phyloP scores from a whole-genome alignment of 2,797 vertebrate species.

The Heteromormyrus szaboi region DNA sequence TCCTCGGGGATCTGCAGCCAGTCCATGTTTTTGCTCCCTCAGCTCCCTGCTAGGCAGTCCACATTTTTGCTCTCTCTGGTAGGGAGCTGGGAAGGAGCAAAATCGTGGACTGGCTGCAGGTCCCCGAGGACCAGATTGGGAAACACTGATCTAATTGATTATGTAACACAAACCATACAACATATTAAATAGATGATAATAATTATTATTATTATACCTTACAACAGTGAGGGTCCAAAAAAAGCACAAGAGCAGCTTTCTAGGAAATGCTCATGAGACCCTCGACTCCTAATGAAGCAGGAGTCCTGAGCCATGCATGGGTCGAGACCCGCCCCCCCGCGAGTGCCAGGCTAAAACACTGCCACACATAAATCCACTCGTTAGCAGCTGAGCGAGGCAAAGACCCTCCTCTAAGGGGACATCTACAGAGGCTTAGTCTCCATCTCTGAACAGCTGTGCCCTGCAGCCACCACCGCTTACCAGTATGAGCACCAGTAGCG shows the following conservation, averaged over 20 bases:
- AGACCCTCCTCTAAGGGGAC: background rate
- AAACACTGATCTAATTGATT: background rate
- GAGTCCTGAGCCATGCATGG: background rate
- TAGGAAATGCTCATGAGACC: background rate
- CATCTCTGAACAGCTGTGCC: conserved; percentile 7
- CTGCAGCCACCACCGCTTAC: background rate
- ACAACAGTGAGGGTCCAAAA: background rate
- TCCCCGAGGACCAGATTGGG: background rate
- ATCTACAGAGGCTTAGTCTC: background rate
- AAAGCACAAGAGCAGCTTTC: background rate
- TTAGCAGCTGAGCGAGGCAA: conserved; percentile 4
- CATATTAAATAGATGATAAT: background rate
- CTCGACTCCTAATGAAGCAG: background rate
- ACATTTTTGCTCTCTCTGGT: background rate
- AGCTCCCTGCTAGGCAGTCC: background rate
- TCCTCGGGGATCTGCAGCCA: background rate
- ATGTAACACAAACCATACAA: background rate
- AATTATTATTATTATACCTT: background rate
- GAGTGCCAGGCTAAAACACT: background rate
- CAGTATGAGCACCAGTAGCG: background rate
- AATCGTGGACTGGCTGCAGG: background rate
- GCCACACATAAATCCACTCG: background rate
- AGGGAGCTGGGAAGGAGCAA: background rate
- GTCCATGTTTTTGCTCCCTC: background rate
- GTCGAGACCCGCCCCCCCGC: background rate